These are phyloP conservation scores for Poecile atricapillus DNA, from an alignment of 2,113 vertebrate species.

Conservation along the genomic window DNA sequence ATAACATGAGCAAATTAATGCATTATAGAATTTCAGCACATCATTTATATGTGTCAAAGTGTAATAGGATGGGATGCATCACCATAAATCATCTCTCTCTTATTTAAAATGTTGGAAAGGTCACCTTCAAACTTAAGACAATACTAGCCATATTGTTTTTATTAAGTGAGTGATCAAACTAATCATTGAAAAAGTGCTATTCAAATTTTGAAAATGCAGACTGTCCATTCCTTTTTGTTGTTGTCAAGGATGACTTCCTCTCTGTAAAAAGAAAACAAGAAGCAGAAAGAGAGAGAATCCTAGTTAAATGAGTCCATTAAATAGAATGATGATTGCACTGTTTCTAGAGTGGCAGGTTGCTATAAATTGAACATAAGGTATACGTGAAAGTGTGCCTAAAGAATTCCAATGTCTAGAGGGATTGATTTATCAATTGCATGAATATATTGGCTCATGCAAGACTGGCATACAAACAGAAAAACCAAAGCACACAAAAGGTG, in stretches of 20 bases:
- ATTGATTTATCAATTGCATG: conserved; percentile 31
- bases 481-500: not conserved
- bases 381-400: not conserved
- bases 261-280: conserved; percentile 44
- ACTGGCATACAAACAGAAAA: not conserved
- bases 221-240: conserved; percentile 25
- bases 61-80: conserved; percentile 58
- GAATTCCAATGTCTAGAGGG: conserved; percentile 22
- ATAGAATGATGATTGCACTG: conserved; percentile 20
- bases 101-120: conserved; percentile 47
- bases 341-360: conserved; percentile 36
- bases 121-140: conserved; percentile 60
- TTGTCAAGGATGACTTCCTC: conserved; percentile 36
- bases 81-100: conserved; percentile 65
- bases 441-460: not conserved
- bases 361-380: conserved; percentile 51
- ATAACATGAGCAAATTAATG: conserved; percentile 51
- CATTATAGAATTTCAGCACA: conserved; percentile 52
- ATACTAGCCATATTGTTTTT: conserved; percentile 44
- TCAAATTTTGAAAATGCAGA: not conserved
- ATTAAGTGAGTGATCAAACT: conserved; percentile 32
- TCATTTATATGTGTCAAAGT: conserved; percentile 61
- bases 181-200: not conserved
- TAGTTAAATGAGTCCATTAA: conserved; percentile 64
- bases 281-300: conserved; percentile 35